These are phyloP conservation scores for Cantharis nigra DNA, from an alignment of 2,888 invertebrate genomes.

Conservation along the genomic window DNA sequence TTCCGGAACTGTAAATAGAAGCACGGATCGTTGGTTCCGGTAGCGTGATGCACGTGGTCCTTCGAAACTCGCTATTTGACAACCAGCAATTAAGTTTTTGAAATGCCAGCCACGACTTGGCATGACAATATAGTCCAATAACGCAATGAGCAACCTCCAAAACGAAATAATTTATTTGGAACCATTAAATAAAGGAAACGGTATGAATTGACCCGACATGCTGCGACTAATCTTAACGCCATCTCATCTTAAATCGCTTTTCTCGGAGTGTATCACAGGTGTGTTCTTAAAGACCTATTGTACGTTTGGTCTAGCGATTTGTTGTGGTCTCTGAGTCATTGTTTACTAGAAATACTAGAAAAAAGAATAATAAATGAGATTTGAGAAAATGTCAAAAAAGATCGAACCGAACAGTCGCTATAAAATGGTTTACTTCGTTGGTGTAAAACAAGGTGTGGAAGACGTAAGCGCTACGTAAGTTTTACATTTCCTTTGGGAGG, in stretches of 20 bases:
- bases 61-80: conserved; percentile 1
- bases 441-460: not conserved
- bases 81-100: not conserved
- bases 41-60: conserved; percentile 29
- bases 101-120: not conserved
- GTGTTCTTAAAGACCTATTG: conserved; percentile 28
- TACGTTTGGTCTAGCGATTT: conserved; percentile 11
- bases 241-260: conserved; percentile 14
- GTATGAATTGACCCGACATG: conserved; percentile 8
- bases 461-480: not conserved
- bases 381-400: not conserved
- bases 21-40: conserved; percentile 25
- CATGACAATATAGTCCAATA: not conserved
- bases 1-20: conserved; percentile 22
- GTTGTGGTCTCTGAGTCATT: not conserved
- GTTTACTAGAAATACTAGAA: not conserved
- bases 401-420: not conserved
- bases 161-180: conserved; percentile 11
- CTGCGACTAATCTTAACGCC: conserved; percentile 23
- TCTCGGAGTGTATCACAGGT: conserved; percentile 17
- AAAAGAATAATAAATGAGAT: not conserved
- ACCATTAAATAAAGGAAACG: conserved; percentile 13
- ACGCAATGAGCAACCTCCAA: not conserved
- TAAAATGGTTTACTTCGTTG: not conserved
- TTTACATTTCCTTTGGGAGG: not conserved